These are phyloP conservation scores for Hycleus phaleratus DNA, from an alignment of 1,140 invertebrate genomes.

Conservation along the genomic window DNA sequence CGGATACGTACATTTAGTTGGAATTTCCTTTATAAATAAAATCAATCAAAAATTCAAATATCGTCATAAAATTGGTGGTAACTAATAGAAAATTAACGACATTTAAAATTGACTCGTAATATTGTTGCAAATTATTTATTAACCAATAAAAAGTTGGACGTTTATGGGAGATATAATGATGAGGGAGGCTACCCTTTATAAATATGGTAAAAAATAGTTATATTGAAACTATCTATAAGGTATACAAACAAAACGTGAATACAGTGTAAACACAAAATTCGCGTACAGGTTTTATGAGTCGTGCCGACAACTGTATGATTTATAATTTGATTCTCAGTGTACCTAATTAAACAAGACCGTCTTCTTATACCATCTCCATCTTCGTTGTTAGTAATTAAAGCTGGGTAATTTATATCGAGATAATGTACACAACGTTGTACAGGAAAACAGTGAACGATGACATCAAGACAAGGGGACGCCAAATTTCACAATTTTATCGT, in stretches of 20 bases:
- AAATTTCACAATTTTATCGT: constrained; percentile 13
- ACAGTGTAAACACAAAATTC: not conserved
- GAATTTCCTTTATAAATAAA: too few species aligned
- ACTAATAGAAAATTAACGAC: too few species aligned
- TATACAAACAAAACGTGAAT: not conserved
- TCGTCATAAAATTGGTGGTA: too few species aligned
- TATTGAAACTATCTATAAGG: too few species aligned
- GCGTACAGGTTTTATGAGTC: constrained; percentile 8
- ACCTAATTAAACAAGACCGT: constrained; percentile 16
- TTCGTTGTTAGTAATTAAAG: constrained; percentile 14
- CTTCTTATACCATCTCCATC: constrained; percentile 10
- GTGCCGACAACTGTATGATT: constrained; percentile 13
- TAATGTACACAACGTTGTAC: constrained; percentile 13
- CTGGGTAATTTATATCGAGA: constrained; percentile 14
- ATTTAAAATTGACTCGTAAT: too few species aligned
- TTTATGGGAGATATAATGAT: too few species aligned
- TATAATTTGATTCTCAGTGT: constrained; percentile 15
- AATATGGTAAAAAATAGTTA: too few species aligned
- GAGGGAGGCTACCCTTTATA: too few species aligned
- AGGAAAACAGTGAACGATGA: constrained; percentile 11
- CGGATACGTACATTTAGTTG: too few species aligned
- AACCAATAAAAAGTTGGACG: too few species aligned
- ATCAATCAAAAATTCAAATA: too few species aligned
- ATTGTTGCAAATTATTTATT: too few species aligned
- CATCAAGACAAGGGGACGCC: constrained; percentile 15